These are phyloP conservation scores for Scarus forsteni DNA, from an alignment of 2,797 vertebrate genomes.

Conservation along the genomic window DNA sequence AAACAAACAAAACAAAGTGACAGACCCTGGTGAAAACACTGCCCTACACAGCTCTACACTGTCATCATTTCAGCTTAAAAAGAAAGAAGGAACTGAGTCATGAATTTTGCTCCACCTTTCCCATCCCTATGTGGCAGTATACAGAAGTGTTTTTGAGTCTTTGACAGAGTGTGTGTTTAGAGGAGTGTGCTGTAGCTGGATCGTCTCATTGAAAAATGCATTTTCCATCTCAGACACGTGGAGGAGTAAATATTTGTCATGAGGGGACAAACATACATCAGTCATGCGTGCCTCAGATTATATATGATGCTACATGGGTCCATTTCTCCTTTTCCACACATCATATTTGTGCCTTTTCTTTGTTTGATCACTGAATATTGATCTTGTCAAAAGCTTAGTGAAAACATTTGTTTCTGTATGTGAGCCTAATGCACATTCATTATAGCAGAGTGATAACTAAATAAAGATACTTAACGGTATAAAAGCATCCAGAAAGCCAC, in stretches of 20 bases:
- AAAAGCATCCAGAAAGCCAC: conserved; percentile 35
- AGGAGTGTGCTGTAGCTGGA: conserved; percentile 52
- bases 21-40: too few relatives aligned
- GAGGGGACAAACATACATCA: conserved; percentile 77
- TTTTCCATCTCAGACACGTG: conserved; percentile 69
- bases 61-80: too few relatives aligned
- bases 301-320: conserved; percentile 43
- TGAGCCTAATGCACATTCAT: conserved; percentile 19
- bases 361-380: conserved; percentile 40
- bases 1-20: too few relatives aligned
- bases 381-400: conserved; percentile 38
- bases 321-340: conserved; percentile 2
- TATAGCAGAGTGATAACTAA: conserved; percentile 26
- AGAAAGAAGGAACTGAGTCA: too few relatives aligned
- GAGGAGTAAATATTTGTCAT: conserved; percentile 84
- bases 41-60: too few relatives aligned
- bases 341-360: conserved; percentile 29
- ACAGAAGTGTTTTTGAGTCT: neutral
- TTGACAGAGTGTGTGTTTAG: conserved; percentile 22
- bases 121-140: conserved; percentile 12
- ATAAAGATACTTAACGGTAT: conserved; percentile 25
- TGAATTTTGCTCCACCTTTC: too few relatives aligned
- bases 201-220: conserved; percentile 74
- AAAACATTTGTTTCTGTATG: conserved; percentile 32
- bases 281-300: conserved; percentile 63